Conservation (phyloP, 92 coral and sea anemone genomes). For the Porites divaricata region DNA sequence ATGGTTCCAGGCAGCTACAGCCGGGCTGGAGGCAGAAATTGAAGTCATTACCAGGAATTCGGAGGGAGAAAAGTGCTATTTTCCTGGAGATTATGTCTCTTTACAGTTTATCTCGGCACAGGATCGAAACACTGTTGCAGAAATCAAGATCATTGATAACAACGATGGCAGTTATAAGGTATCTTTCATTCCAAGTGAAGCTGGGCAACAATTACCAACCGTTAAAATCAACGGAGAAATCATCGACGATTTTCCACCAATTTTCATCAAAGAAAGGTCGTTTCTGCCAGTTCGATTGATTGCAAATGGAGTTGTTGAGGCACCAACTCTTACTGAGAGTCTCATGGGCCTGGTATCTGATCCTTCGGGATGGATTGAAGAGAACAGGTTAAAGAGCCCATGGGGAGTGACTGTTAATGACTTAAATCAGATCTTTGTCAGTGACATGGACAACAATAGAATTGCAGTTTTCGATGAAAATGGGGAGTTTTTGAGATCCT, state of each 20-base stretch:
- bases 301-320: neutral
- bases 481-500: slow-evolving; percentile 5
- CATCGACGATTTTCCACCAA: neutral
- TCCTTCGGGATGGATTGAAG: slow-evolving; percentile 2
- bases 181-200: neutral
- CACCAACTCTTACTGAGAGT: neutral
- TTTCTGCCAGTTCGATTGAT: neutral
- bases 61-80: slow-evolving; percentile 6
- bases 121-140: neutral
- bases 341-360: neutral
- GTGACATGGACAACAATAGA: slow-evolving; percentile 1
- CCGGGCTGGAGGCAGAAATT: slow-evolving; percentile 12
- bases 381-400: slow-evolving; percentile 39
- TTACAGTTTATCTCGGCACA: neutral
- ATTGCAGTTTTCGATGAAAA: slow-evolving; percentile 12
- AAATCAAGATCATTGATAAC: neutral
- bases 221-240: slow-evolving; percentile 8
- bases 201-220: slow-evolving; percentile 1
- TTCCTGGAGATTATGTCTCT: slow-evolving; percentile 13
- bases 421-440: slow-evolving; percentile 9
- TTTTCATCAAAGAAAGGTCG: neutral
- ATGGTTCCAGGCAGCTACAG: neutral
- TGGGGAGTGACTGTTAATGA: slow-evolving; percentile 48
- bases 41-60: slow-evolving; percentile 21
- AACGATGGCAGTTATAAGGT: slow-evolving; percentile 6